Evolutionary conservation across 2,113 vertebrate species (phyloP).

Genomic region (Columba livia): DNA sequence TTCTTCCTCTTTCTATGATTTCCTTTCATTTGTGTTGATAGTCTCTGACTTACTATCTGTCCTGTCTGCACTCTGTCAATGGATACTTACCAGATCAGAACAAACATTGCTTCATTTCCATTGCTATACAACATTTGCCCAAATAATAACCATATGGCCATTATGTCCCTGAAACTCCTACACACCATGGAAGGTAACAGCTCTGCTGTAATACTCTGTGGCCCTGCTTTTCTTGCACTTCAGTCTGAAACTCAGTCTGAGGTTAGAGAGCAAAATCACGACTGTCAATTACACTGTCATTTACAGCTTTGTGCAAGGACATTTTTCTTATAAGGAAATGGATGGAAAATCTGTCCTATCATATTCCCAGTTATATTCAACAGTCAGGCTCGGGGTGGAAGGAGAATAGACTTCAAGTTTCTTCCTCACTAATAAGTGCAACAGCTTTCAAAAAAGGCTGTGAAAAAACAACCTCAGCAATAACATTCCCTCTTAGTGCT

Average conservation of each 20-base stretch:
- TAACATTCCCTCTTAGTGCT: background rate
- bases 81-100: conserved; percentile 53
- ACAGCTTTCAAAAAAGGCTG: background rate
- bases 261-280: background rate
- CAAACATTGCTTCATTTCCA: background rate
- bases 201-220: background rate
- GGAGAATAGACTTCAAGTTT: background rate
- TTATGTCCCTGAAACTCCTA: background rate
- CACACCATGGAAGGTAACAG: background rate
- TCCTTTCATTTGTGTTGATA: conserved; percentile 59
- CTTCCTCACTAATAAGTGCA: background rate
- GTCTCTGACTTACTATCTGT: conserved; percentile 46
- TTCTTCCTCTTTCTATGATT: conserved; percentile 41
- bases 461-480: background rate
- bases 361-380: background rate
- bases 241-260: background rate
- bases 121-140: background rate
- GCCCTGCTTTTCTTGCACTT: background rate
- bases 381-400: accelerated
- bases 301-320: background rate
- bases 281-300: background rate
- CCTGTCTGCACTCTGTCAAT: conserved; percentile 26
- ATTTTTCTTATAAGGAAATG: background rate
- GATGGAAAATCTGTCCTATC: background rate
- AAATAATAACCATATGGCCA: background rate